Evolutionary conservation across 2,113 vertebrate genomes (phyloP).

Genomic region (Caracal caracal): DNA sequence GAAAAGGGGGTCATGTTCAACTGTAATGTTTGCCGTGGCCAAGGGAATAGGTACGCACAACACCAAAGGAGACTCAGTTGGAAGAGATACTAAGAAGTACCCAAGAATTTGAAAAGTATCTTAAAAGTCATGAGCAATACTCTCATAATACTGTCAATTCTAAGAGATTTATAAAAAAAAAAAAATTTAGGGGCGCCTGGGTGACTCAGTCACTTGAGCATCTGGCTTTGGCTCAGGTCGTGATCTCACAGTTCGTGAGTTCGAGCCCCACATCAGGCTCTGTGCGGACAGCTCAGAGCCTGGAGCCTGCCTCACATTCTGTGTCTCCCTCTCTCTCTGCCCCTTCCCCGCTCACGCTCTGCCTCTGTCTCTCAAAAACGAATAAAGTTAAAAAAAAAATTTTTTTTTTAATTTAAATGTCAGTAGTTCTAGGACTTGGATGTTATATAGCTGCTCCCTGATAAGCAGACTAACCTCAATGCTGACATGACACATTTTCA

Average conservation of each 20-base stretch:
- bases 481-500: not conserved
- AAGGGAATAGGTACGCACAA: not conserved
- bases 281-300: too few relatives aligned
- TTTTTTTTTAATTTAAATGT: not conserved
- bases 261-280: too few relatives aligned
- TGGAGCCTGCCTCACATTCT: too few relatives aligned
- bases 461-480: not conserved
- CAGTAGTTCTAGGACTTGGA: not conserved
- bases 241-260: too few relatives aligned
- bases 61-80: not conserved
- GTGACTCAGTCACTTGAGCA: too few relatives aligned
- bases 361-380: too few relatives aligned
- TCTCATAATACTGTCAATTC: not conserved
- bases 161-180: not conserved
- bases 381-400: too few relatives aligned
- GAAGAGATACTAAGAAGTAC: not conserved
- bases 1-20: not conserved
- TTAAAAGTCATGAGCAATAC: not conserved
- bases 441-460: not conserved
- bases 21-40: not conserved
- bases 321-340: too few relatives aligned
- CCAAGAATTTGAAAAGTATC: not conserved
- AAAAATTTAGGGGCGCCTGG: not conserved
- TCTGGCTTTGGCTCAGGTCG: too few relatives aligned
- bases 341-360: too few relatives aligned